A percentile compares a stretch with the other conserved stretches of the same genome.
Evolutionary conservation across 2,888 invertebrate species (phyloP).

Genomic region (Melieria crassipennis): DNA sequence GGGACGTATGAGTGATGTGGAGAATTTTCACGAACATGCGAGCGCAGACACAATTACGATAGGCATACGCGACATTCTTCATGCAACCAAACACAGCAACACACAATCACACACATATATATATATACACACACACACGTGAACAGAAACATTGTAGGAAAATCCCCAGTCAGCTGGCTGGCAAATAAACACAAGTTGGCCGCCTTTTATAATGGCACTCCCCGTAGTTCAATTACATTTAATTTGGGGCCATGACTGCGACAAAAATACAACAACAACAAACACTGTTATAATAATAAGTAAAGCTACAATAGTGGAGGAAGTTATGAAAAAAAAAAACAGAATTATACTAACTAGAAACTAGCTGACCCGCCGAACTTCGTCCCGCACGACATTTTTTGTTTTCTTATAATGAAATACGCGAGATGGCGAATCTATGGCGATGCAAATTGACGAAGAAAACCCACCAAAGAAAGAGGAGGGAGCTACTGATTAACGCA

Average conservation of each 20-base stretch:
- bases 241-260: not conserved
- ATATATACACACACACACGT: not conserved
- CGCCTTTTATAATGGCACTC: not conserved
- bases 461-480: no score
- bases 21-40: not conserved
- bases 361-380: no score
- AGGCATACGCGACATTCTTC: conserved; percentile 10
- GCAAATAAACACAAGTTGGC: not conserved
- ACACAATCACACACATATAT: not conserved
- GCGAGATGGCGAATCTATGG: no score
- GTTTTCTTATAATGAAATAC: no score
- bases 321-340: not conserved
- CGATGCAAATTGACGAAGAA: no score
- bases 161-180: not conserved
- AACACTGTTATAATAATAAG: no score
- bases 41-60: not conserved
- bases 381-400: no score
- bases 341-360: not conserved
- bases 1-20: conserved; percentile 30
- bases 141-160: no score
- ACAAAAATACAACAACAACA: not conserved
- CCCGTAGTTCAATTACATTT: conserved; percentile 16
- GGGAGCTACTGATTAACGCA: no score
- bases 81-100: not conserved
- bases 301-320: not conserved